Evolutionary conservation across 2,113 vertebrate species (phyloP), one percentile per base, ranked within the genome.

Genomic region (Aptenodytes forsteri): DNA sequence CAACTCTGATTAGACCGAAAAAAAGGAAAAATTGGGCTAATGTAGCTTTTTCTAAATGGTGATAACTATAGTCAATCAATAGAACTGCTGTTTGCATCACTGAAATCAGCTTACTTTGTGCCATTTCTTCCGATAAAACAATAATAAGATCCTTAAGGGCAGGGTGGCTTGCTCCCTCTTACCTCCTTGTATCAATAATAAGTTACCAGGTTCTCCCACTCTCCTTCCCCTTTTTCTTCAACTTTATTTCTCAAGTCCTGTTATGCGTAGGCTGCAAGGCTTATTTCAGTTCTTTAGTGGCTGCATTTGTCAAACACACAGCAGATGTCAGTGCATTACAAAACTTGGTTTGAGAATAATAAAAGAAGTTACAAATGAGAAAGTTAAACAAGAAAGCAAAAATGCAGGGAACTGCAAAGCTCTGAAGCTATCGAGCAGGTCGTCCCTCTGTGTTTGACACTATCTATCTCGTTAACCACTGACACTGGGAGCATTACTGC

Each of bases 261-360:
- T n/a, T 27, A 27, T 3, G 20, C 0, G 1, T 1, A 11, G 77
- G 72, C 81, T 91, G 62, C 64, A 46, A 36, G 59, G 56, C 50
- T 83, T 5, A 2, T n/a, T n/a, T 64, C 38, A 23, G 71, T 8
- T 50, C 83, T 67, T 66, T 6, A 55, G 56, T 3, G 73, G 47
- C 70, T 96, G 79, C 34, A 22, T 91, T 84, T 82, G 97, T 81
- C 80, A 86, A 97, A 93, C 94, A 94, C 97, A 97, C 97, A 97
- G 97, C 96, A 98, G 97, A 98, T 97, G 95, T 97, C 97, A 97
- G 97, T 96, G 93, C 97, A 2, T 97, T 96, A 96, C 96, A 96
- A 89, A 97, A 91, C 82, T 96, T 97, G 87, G 49, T 66, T 78
- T 78, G 93, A 72, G 52, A 55, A 67, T 20, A 42, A 54, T 59